Conservation (phyloP, 35 echinoderm and acorn worm species). For the Anneissia japonica region DNA sequence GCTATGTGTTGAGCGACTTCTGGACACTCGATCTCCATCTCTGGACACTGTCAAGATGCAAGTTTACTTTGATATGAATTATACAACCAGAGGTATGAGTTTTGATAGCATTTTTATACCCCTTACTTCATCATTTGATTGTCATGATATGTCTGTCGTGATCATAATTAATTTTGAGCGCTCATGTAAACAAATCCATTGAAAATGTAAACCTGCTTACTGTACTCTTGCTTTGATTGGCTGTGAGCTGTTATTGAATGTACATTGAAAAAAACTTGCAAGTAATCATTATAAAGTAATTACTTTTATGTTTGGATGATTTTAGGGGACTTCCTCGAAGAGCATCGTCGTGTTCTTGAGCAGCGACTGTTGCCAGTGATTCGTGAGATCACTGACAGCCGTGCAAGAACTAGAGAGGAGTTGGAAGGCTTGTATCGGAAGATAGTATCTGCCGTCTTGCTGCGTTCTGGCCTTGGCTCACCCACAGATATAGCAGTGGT, state of each 20-base stretch:
- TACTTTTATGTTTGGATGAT: no score
- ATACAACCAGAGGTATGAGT: slow-evolving; percentile 88
- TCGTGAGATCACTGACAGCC: slow-evolving; percentile 91
- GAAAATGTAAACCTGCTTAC: no score
- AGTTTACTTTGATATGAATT: slow-evolving; percentile 99
- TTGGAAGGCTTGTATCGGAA: slow-evolving; percentile 95
- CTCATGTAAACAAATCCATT: no score
- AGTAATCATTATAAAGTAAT: no score
- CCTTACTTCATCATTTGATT: no score
- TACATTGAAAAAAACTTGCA: no score
- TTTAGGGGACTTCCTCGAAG: slow-evolving; percentile 84
- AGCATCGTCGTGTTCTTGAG: slow-evolving; percentile 84
- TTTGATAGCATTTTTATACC: no score
- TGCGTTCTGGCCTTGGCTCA: slow-evolving; percentile 88
- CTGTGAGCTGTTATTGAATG: no score
- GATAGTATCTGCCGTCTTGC: slow-evolving; percentile 89
- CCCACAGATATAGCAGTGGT: slow-evolving; percentile 99
- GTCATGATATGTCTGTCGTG: no score
- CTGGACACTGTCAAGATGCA: slow-evolving; percentile 98
- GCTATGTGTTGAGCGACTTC: slow-evolving; percentile 90
- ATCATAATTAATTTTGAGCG: no score
- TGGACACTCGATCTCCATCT: slow-evolving; percentile 79
- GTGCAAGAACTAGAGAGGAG: slow-evolving; percentile 91
- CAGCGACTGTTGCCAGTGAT: slow-evolving; percentile 76
- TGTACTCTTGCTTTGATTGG: no score